A percentile compares a stretch with the other conserved stretches of the same genome.
Conservation (phyloP, 2,888 invertebrate species). For the Lathronympha strigana region DNA sequence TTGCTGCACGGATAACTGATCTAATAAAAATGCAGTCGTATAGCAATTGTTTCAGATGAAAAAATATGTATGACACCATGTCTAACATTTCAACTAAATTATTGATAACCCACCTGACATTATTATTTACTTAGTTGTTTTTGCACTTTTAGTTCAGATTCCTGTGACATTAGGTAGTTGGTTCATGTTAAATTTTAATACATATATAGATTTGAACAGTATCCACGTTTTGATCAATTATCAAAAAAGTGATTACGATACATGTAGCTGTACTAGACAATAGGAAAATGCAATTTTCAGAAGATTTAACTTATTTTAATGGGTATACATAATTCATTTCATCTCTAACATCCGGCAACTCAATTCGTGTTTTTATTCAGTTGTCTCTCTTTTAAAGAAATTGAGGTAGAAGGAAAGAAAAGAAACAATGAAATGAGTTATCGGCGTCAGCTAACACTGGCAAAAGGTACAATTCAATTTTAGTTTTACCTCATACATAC, state of each 20-base stretch:
- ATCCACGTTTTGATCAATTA: conserved; percentile 22
- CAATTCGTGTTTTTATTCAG: too few species aligned
- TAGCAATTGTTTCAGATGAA: not conserved
- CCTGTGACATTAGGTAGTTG: conserved; percentile 24
- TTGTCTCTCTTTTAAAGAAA: too few species aligned
- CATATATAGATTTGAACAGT: conserved; percentile 48
- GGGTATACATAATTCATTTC: conserved; percentile 5
- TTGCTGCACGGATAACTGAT: not conserved
- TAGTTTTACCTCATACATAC: conserved; percentile 26
- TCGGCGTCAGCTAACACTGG: conserved; percentile 22
- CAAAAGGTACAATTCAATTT: conserved; percentile 34
- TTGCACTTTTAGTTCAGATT: not conserved
- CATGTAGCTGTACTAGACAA: conserved; percentile 19
- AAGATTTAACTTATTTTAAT: not conserved
- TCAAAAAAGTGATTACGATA: conserved; percentile 19
- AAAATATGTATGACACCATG: not conserved
- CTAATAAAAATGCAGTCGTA: conserved; percentile 7
- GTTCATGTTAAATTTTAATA: conserved; percentile 35
- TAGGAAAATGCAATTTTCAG: conserved; percentile 1
- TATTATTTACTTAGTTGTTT: not conserved
- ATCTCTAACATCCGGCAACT: too few species aligned
- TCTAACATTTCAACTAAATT: not conserved
- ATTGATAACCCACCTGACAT: too few species aligned
- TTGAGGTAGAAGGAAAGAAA: too few species aligned
- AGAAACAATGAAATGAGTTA: too few species aligned